Conservation (phyloP, 1,140 invertebrate genomes). For the Brachionus paranguensis region DNA sequence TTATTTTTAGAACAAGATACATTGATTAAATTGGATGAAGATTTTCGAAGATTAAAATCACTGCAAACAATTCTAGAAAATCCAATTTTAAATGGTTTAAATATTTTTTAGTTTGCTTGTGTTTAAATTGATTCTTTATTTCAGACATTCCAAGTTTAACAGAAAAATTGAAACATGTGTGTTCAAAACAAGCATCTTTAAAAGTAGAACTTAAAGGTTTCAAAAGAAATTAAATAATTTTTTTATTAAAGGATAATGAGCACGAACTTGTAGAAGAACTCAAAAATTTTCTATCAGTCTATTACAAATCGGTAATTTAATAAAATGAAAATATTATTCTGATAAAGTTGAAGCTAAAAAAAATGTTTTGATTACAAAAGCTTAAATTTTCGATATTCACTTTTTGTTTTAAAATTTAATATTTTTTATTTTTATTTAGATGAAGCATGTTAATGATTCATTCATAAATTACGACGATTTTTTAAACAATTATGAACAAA, state of each 20-base stretch:
- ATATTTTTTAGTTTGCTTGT: no score
- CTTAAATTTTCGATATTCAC: background rate
- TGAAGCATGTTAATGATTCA: background rate
- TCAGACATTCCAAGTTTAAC: background rate
- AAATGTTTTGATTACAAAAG: background rate
- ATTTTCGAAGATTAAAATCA: constrained; percentile 1
- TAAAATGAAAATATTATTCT: no score
- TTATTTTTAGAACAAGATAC: constrained; percentile 15
- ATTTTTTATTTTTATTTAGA: background rate
- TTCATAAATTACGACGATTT: background rate
- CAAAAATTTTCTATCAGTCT: constrained; percentile 20
- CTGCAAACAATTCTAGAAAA: background rate
- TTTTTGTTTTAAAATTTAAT: background rate
- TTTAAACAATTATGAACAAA: background rate
- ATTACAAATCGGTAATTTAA: background rate
- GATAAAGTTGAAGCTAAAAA: background rate
- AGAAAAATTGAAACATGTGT: background rate
- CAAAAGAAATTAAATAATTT: background rate
- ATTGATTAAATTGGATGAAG: background rate
- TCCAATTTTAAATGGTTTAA: constrained; percentile 21
- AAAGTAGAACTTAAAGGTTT: background rate
- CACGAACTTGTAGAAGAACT: background rate
- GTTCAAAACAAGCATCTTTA: background rate
- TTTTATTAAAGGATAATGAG: background rate
- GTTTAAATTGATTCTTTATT: background rate